Evolutionary conservation across 2,113 vertebrate species (phyloP), one percentile per base, ranked within the genome.

Genomic region (Cavia aperea): DNA sequence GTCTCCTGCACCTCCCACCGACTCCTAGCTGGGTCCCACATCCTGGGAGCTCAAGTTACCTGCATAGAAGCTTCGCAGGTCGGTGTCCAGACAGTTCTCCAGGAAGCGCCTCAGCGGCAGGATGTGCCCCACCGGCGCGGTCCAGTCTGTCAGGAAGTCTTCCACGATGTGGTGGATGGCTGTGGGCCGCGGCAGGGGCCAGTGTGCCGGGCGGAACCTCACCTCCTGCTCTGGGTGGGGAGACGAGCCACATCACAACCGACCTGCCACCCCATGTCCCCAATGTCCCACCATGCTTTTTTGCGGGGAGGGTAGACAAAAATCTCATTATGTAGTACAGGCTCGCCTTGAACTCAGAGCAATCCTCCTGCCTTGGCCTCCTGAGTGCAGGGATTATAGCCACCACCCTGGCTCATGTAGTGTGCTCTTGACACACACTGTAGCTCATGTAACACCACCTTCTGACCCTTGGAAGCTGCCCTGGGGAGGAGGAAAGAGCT

Each of bases 141-240:
- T 99, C 99, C 99, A 99, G 96, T 99, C 99, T 0, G 99, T 98
- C 93, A 99, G 96, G 88, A 99, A 99, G 96, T 99, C 99, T 95
- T 99, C 99, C 58, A 99, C 98, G 21, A 99, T 97, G 97, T 99
- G 99, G 96, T 99, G 99, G 95, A 99, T 86, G 2, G 98, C 98
- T 0, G 97, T 95, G 23, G 99, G 99, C 58, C 98, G 97, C 3
- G 99, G 99, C 73, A 99, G 97, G 65, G 98, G 97, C 99, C 99
- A 99, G 10, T 98, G 97, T 2, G 96, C 91, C 0, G 98, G 98
- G n/a, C 97, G 98, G 93, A 97, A 97, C 91, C 95, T 98, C 98
- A 99, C 98, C 78, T 99, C 98, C 43, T 72, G 97, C 91, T 99
- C 99, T 99, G 97, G 81, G 93, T 21, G 94, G 18, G 19, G 18